Conservation (phyloP, 2,888 invertebrate genomes). For the Serrognathus titanus region DNA sequence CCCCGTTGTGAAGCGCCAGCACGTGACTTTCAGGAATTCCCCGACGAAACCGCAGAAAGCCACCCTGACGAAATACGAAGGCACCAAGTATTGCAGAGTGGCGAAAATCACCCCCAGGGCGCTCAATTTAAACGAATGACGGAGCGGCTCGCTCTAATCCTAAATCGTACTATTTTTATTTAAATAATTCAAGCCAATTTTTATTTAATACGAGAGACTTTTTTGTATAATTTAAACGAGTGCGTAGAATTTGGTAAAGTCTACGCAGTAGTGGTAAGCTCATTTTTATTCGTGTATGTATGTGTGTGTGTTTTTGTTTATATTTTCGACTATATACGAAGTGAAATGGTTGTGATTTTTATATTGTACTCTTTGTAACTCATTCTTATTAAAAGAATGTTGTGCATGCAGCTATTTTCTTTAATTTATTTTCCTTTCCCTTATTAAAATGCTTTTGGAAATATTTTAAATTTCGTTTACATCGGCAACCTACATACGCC, state of each 20-base stretch:
- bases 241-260: background rate
- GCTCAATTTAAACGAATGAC: slow-evolving; percentile 14
- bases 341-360: background rate
- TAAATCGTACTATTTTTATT: background rate
- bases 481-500: too few species aligned
- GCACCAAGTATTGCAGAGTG: slow-evolving; percentile 35
- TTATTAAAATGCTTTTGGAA: too few species aligned
- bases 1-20: slow-evolving; percentile 52
- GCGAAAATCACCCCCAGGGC: slow-evolving; percentile 34
- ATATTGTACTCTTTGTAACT: too few species aligned
- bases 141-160: too few species aligned
- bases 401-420: too few species aligned
- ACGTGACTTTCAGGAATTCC: slow-evolving; percentile 51
- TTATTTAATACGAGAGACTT: background rate
- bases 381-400: too few species aligned
- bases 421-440: too few species aligned
- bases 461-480: too few species aligned
- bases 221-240: background rate
- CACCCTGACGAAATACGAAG: slow-evolving; percentile 56
- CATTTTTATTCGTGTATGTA: background rate
- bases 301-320: background rate
- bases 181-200: too few species aligned
- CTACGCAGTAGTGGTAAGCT: background rate
- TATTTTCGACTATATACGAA: background rate
- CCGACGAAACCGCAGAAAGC: slow-evolving; percentile 53